Evolutionary conservation across 2,888 invertebrate genomes (phyloP).

Genomic region (Acleris laterana): DNA sequence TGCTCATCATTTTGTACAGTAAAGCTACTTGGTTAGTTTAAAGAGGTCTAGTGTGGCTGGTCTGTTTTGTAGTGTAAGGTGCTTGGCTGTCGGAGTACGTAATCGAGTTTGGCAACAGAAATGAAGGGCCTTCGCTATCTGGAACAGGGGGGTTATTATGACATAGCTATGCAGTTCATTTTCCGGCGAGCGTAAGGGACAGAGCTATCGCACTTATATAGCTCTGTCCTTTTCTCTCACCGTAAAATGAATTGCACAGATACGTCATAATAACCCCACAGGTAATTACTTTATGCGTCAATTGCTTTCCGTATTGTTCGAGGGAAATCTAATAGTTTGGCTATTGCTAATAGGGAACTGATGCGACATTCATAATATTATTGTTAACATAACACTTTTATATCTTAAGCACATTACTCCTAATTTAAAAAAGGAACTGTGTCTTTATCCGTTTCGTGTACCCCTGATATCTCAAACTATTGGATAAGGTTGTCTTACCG

Average conservation of each 20-base stretch:
- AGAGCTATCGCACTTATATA: too few species aligned
- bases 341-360: constrained; percentile 13
- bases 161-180: too few species aligned
- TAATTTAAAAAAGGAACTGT: too few species aligned
- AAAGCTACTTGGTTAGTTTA: constrained; percentile 1
- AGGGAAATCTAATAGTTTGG: constrained; percentile 43
- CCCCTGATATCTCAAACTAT: too few species aligned
- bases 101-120: constrained; percentile 77
- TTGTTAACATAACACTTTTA: too few species aligned
- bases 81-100: constrained; percentile 71
- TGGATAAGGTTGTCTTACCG: too few species aligned
- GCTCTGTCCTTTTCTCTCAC: too few species aligned
- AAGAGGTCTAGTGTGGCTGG: constrained; percentile 46
- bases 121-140: constrained; percentile 75
- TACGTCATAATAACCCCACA: too few species aligned
- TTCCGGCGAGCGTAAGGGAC: too few species aligned
- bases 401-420: too few species aligned
- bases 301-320: constrained; percentile 59
- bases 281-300: constrained; percentile 75
- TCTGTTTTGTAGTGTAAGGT: constrained; percentile 49
- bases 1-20: constrained; percentile 47
- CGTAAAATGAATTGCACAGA: too few species aligned
- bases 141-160: constrained; percentile 46
- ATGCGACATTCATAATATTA: neutral
- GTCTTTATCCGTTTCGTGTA: too few species aligned